Conservation (phyloP, 2,888 invertebrate species). For the Hirtodrosophila alboralis region DNA sequence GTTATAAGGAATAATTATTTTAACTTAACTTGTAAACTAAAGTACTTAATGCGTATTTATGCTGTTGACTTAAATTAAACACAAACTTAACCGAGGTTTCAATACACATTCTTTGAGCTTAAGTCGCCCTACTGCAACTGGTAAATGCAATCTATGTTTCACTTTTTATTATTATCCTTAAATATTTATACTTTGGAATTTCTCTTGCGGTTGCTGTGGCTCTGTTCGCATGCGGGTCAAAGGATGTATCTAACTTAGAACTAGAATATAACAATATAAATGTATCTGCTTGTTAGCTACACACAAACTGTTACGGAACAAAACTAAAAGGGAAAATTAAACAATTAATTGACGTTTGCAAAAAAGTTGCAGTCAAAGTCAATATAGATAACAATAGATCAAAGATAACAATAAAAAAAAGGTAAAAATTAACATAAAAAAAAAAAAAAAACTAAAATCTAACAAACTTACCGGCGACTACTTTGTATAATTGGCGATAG, state of each 20-base stretch:
- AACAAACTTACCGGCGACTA: slow-evolving; percentile 85
- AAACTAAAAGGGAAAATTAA: background rate
- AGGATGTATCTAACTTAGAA: slow-evolving; percentile 37
- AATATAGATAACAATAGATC: background rate
- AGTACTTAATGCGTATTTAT: too few relatives aligned
- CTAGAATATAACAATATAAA: slow-evolving; percentile 15
- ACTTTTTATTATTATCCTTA: background rate
- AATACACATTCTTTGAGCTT: slow-evolving; percentile 27
- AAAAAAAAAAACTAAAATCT: slow-evolving; percentile 31
- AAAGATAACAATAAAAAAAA: background rate
- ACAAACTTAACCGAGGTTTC: slow-evolving; percentile 12
- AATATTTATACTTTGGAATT: slow-evolving; percentile 5
- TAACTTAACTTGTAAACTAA: too few relatives aligned
- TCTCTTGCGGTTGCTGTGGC: slow-evolving; percentile 29
- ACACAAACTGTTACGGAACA: slow-evolving; percentile 16
- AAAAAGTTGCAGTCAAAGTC: background rate
- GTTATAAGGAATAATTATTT: too few relatives aligned
- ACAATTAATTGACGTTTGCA: slow-evolving; percentile 1
- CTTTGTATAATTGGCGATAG: slow-evolving; percentile 85
- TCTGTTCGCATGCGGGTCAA: slow-evolving; percentile 42
- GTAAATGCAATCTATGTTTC: slow-evolving; percentile 13
- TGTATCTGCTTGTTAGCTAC: slow-evolving; percentile 48
- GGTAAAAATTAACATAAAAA: background rate
- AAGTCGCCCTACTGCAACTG: slow-evolving; percentile 1
- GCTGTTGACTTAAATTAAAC: too few relatives aligned